Conservation (phyloP, 2,113 vertebrate genomes). For the Brachyhypopomus gauderio region DNA sequence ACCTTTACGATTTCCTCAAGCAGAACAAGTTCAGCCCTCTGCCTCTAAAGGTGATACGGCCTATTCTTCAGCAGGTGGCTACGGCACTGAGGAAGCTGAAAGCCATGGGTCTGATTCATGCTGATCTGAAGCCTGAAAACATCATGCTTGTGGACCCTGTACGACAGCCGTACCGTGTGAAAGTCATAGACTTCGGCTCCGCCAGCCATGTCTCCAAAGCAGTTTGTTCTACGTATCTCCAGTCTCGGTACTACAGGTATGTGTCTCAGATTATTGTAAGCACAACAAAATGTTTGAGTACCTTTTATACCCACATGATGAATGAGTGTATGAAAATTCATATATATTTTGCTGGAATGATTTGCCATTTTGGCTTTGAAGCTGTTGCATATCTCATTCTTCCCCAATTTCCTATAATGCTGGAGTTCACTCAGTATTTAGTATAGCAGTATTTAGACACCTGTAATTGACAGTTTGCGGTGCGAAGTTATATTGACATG, state of each 20-base stretch:
- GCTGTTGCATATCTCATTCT: no score
- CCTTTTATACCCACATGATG: no score
- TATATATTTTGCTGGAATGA: neutral
- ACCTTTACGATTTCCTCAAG: slow-evolving; percentile 97
- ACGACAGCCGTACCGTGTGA: slow-evolving; percentile 96
- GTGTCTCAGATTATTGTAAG: slow-evolving; percentile 22
- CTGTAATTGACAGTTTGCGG: no score
- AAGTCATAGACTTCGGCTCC: slow-evolving; percentile 99
- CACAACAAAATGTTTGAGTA: neutral
- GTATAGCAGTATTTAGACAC: no score
- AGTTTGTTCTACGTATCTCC: slow-evolving; percentile 97
- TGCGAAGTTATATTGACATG: no score
- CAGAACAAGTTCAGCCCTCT: slow-evolving; percentile 99
- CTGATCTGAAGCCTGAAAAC: slow-evolving; percentile 99
- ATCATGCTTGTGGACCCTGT: slow-evolving; percentile 99
- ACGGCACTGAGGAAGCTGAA: slow-evolving; percentile 98
- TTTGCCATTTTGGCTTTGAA: no score
- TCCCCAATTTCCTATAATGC: no score
- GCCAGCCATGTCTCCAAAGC: slow-evolving; percentile 99
- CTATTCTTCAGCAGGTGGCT: slow-evolving; percentile 97
- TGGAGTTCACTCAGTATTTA: no score
- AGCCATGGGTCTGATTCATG: slow-evolving; percentile 97
- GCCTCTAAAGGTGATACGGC: slow-evolving; percentile 96
- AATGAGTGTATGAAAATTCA: neutral
- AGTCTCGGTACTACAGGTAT: slow-evolving; percentile 99